A percentile compares a stretch with the other conserved stretches of the same genome.
Evolutionary conservation across 2,888 invertebrate genomes (phyloP).

Genomic region (Ormyrus nitidulus): DNA sequence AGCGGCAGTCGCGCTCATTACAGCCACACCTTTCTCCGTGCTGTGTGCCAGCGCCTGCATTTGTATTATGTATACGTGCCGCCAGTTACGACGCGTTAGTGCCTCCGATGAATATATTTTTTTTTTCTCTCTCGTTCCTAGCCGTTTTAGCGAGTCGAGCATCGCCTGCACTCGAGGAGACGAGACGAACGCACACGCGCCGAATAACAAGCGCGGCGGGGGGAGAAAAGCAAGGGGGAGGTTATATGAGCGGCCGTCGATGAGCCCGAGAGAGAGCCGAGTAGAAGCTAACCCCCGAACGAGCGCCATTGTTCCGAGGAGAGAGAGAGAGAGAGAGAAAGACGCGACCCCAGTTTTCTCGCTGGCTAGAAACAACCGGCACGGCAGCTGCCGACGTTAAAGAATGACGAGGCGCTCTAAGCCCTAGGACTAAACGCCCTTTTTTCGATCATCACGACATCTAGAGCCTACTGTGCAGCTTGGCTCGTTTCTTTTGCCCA

Average conservation of each 20-base stretch:
- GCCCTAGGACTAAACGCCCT: not conserved
- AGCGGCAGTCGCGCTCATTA: no score
- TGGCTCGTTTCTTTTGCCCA: not conserved
- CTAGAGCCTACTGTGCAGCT: not conserved
- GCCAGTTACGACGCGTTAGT: no score
- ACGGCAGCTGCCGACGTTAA: slow-evolving; percentile 43
- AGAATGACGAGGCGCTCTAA: slow-evolving; percentile 44
- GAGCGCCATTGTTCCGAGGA: slow-evolving; percentile 31
- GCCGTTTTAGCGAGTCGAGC: no score
- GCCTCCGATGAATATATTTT: no score
- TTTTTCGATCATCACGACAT: not conserved
- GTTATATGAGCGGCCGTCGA: not conserved
- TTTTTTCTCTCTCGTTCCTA: no score
- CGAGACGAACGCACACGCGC: no score
- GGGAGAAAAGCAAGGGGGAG: not conserved
- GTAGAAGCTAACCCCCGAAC: slow-evolving; percentile 9
- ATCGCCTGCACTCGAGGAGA: no score
- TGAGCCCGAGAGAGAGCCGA: not conserved
- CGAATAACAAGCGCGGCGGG: not conserved
- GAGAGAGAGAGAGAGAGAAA: not conserved
- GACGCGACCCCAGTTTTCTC: slow-evolving; percentile 1
- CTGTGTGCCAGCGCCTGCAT: no score
- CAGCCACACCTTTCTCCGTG: no score
- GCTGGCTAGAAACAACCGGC: slow-evolving; percentile 5
- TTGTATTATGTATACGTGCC: no score